Evolutionary conservation across 1,140 invertebrate genomes (phyloP), one percentile per base, ranked within the genome.

Genomic region (Hyphantria cunea): DNA sequence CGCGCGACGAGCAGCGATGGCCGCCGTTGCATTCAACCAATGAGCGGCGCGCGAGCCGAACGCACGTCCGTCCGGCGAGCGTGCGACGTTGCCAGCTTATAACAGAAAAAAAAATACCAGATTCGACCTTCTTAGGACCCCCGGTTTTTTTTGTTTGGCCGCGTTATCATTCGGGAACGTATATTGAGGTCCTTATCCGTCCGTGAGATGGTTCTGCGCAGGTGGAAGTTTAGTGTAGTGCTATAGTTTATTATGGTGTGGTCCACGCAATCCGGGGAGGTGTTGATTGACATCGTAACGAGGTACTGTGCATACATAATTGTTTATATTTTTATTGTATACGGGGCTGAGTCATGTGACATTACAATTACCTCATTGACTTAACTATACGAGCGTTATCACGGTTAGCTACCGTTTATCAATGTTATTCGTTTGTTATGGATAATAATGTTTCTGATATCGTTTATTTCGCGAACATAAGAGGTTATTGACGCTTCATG

Each of bases 61-160:
- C 86, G 86, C 86, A 81, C 85, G 86, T 86, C 82, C 86, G 84
- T 80, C 75, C 78, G 80, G 72, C 80, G 64, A 78, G 71, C 70
- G 75, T 64, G 85, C 86, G 85, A 86, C 84, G 86, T 89, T 89
- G 85, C 86, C 81, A 89, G 80, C 85, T 88, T 76, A 75, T 60
- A 60, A 70, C 74, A 78, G 74, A 82, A 89, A 88, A 64, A 66
- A 88, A 89, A 90, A 86, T 82, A 88, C 82, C 82, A 86, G 82
- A 87, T 87, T 89, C 85, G 85, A 88, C 85, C 86, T 88, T 89
- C 85, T 88, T 88, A 82, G 86, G 86, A 88, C 80, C 84, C 85
- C 78, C 73, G 84, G 72, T 84, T 90, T 90, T 89, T 90, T 88
- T 88, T 88, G 83, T 87, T 89, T 86, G 76, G 79, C 78, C 80